Conservation (phyloP, 2,797 vertebrate species). For the Mallotus villosus region DNA sequence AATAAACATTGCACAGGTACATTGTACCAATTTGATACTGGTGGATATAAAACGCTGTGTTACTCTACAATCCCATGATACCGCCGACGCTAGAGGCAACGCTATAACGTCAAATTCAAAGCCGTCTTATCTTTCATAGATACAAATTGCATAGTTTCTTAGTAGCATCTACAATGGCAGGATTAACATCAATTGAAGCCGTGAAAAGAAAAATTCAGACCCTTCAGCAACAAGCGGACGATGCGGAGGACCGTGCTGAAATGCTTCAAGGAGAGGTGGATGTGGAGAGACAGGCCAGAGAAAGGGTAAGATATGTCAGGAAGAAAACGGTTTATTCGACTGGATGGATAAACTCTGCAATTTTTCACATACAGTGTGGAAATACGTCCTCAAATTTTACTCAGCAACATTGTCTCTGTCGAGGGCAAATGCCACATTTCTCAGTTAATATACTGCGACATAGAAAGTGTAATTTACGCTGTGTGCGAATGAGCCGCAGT, state of each 20-base stretch:
- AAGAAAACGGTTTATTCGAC: neutral
- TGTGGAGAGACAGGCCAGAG: constrained; percentile 74
- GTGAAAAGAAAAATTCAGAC: constrained; percentile 84
- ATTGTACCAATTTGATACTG: neutral
- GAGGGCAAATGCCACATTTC: too few relatives aligned
- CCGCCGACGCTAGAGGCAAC: neutral
- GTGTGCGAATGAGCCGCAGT: too few relatives aligned
- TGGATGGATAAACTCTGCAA: neutral
- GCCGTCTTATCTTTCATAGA: neutral
- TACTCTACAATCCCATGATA: constrained; percentile 15
- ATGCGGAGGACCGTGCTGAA: constrained; percentile 81
- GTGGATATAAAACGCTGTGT: neutral
- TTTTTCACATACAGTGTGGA: neutral
- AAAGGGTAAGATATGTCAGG: constrained; percentile 65
- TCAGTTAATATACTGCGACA: too few relatives aligned
- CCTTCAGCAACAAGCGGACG: constrained; percentile 80
- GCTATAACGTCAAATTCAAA: neutral
- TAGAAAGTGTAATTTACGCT: too few relatives aligned
- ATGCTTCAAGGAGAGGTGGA: constrained; percentile 76
- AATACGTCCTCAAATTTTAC: too few relatives aligned
- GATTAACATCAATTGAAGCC: constrained; percentile 75
- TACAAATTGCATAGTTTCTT: neutral
- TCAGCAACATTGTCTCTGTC: too few relatives aligned
- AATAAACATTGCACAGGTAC: neutral
- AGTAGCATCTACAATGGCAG: constrained; percentile 65